A percentile compares a stretch with the other conserved stretches of the same genome.
phyloP scores from a whole-genome alignment of 2,113 vertebrate genomes.

The Chlamydotis undulata region DNA sequence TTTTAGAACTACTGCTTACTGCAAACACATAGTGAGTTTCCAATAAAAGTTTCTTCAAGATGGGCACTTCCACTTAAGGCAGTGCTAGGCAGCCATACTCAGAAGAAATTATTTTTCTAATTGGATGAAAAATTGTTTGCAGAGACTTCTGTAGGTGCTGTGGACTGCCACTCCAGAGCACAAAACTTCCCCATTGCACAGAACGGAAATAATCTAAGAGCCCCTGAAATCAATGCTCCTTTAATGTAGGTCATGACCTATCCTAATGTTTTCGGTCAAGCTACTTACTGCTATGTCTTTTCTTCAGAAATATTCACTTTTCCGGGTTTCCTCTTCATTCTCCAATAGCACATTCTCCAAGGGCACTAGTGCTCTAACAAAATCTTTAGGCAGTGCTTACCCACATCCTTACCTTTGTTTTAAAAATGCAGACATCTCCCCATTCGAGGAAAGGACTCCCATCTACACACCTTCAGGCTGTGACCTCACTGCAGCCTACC shows the following conservation, averaged over 20 bases:
- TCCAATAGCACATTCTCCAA: not conserved
- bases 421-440: not conserved
- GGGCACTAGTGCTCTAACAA: not conserved
- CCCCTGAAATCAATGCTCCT: not conserved
- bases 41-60: not conserved
- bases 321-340: not conserved
- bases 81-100: not conserved
- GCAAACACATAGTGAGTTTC: not conserved
- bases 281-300: not conserved
- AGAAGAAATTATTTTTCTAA: not conserved
- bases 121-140: not conserved
- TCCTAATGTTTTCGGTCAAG: not conserved
- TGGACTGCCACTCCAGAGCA: not conserved
- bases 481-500: not conserved
- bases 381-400: not conserved
- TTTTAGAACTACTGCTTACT: not conserved
- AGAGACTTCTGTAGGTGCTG: not conserved
- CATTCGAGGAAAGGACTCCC: not conserved
- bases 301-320: not conserved
- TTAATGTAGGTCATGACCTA: not conserved
- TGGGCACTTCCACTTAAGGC: not conserved
- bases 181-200: not conserved
- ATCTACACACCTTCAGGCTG: not conserved
- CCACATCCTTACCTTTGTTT: not conserved
- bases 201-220: not conserved